Conservation (phyloP, 2,888 invertebrate genomes). For the Himalopsyche japonica region DNA sequence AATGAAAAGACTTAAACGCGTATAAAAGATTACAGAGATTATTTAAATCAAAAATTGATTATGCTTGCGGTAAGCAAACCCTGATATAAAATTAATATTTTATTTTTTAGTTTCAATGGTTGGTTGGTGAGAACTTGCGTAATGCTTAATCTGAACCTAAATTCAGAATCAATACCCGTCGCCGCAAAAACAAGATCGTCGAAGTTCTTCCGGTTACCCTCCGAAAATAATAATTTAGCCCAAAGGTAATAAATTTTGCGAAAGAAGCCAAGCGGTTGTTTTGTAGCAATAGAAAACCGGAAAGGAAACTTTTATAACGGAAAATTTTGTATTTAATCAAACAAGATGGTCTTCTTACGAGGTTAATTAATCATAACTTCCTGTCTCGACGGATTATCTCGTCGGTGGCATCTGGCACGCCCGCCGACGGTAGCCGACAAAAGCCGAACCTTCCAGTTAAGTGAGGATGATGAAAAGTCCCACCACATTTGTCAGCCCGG, state of each 20-base stretch:
- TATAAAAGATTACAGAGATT: too few relatives aligned
- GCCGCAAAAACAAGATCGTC: conserved; percentile 2
- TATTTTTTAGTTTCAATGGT: neutral
- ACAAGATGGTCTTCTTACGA: conserved; percentile 19
- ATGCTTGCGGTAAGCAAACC: too few relatives aligned
- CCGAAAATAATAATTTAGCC: conserved; percentile 5
- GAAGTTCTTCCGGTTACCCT: neutral
- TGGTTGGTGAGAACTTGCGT: too few relatives aligned
- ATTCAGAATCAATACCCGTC: neutral
- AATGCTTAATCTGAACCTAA: neutral
- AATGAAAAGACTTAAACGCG: too few relatives aligned
- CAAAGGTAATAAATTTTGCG: neutral
- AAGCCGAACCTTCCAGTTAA: conserved; percentile 5
- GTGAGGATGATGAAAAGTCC: conserved; percentile 27
- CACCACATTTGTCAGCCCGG: conserved; percentile 11
- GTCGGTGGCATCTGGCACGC: neutral
- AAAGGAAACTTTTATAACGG: conserved; percentile 17
- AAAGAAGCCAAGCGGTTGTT: conserved; percentile 1
- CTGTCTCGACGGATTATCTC: conserved; percentile 35
- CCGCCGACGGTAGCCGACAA: neutral
- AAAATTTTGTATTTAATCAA: conserved; percentile 26
- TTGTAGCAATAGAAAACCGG: neutral
- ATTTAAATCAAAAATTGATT: too few relatives aligned
- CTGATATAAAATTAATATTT: neutral
- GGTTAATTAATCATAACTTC: conserved; percentile 39